A percentile compares a stretch with the other conserved stretches of the same genome.
These are phyloP conservation scores for Enteromius paludinosus DNA, from an alignment of 2,797 vertebrate genomes.

Conservation along the genomic window DNA sequence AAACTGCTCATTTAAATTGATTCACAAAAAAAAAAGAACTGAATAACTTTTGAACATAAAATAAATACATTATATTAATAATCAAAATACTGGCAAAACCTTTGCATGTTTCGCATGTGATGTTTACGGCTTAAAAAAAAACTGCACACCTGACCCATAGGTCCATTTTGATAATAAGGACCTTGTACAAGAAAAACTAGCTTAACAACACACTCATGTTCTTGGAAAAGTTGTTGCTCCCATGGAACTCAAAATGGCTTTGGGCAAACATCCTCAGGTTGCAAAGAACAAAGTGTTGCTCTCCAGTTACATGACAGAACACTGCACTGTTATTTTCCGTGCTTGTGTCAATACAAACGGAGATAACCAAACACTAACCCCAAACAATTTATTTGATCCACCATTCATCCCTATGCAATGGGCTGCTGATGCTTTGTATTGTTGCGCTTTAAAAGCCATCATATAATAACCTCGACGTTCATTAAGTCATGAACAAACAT, in stretches of 20 bases:
- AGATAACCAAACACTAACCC: conserved; percentile 53
- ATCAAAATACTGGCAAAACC: neutral
- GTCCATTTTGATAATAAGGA: neutral
- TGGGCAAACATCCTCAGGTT: conserved; percentile 23
- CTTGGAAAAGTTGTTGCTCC: conserved; percentile 6
- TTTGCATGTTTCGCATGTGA: neutral
- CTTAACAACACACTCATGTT: neutral
- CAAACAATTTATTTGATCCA: neutral
- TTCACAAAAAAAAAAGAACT: neutral
- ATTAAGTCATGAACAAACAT: neutral
- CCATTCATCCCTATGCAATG: neutral
- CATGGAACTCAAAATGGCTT: conserved; percentile 28
- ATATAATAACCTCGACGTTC: neutral
- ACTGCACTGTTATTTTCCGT: conserved; percentile 53
- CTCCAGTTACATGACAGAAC: conserved; percentile 55
- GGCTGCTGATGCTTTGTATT: neutral
- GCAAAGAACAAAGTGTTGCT: conserved; percentile 35
- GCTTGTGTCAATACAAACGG: conserved; percentile 67
- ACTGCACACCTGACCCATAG: neutral
- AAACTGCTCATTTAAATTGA: neutral
- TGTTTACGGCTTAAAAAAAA: neutral
- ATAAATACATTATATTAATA: neutral
- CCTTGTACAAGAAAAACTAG: neutral
- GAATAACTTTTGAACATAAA: neutral
- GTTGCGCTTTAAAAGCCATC: neutral